Evolutionary conservation across 2,797 vertebrate genomes (phyloP).

Genomic region (Pygocentrus nattereri): DNA sequence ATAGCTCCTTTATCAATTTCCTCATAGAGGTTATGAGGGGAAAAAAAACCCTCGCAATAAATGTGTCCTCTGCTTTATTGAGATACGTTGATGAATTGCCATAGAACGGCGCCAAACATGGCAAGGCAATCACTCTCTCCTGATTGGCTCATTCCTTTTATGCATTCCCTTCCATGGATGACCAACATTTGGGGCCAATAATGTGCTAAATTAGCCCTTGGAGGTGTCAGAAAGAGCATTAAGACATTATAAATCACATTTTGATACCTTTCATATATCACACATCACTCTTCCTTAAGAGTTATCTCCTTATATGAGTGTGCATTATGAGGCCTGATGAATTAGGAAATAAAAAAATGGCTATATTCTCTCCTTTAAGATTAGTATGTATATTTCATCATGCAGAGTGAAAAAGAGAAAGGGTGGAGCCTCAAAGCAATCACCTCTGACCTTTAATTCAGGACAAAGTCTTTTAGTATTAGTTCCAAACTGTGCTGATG

Average conservation of each 20-base stretch:
- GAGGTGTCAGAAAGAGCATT: conserved; percentile 75
- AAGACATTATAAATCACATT: conserved; percentile 78
- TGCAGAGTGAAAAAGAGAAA: conserved; percentile 32
- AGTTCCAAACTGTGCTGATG: not conserved
- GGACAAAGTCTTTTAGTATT: not conserved
- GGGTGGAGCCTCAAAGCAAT: not conserved
- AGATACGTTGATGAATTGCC: conserved; percentile 72
- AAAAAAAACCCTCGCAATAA: conserved; percentile 2
- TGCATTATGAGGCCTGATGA: conserved; percentile 49
- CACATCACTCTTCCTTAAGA: conserved; percentile 28
- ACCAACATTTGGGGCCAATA: conserved; percentile 65
- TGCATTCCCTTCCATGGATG: conserved; percentile 29
- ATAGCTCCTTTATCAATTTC: not conserved
- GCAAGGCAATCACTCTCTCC: conserved; percentile 73
- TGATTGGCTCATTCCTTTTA: conserved; percentile 62
- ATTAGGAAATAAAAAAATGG: conserved; percentile 43
- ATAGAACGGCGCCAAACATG: conserved; percentile 61
- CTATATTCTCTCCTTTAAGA: conserved; percentile 60
- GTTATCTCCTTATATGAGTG: conserved; percentile 54
- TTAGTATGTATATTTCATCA: conserved; percentile 69
- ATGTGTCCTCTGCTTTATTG: conserved; percentile 42
- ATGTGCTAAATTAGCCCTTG: conserved; percentile 76
- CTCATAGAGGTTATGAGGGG: not conserved
- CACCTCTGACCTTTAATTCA: conserved; percentile 8
- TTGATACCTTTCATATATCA: conserved; percentile 73